Evolutionary conservation across 2,888 invertebrate genomes (phyloP).

Genomic region (Cataglyphis albicans): DNA sequence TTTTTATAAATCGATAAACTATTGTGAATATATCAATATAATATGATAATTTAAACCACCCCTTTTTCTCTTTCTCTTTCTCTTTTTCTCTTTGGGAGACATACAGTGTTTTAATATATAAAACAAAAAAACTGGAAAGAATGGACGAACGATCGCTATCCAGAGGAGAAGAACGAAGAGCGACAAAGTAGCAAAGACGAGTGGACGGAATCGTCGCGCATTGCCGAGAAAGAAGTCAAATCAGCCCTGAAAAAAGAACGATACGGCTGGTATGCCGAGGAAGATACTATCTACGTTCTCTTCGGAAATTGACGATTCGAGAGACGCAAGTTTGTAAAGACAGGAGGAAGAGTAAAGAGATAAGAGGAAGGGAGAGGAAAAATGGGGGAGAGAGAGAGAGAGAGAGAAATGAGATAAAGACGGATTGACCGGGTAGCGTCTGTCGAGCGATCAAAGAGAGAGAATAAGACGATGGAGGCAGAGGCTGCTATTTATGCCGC

Average conservation of each 20-base stretch:
- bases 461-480: conserved; percentile 43
- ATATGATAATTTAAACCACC: neutral
- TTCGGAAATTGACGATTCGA: conserved; percentile 51
- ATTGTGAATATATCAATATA: neutral
- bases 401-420: conserved; percentile 26
- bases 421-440: conserved; percentile 49
- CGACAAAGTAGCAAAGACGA: conserved; percentile 38
- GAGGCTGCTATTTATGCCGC: conserved; percentile 46
- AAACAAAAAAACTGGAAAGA: neutral
- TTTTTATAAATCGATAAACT: neutral
- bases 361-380: too few species aligned
- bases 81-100: neutral
- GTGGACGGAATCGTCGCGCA: conserved; percentile 22
- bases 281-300: conserved; percentile 50
- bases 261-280: conserved; percentile 2
- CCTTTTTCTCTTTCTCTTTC: neutral
- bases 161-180: conserved; percentile 10
- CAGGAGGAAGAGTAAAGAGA: conserved; percentile 8
- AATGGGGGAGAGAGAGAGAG: neutral
- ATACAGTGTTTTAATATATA: neutral
- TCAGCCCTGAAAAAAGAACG: conserved; percentile 26
- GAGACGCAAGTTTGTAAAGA: conserved; percentile 32
- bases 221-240: conserved; percentile 40
- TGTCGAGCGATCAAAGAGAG: conserved; percentile 48
- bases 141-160: neutral